These are phyloP conservation scores for Perithous albicinctus DNA, from an alignment of 2,888 invertebrate genomes.

Conservation along the genomic window DNA sequence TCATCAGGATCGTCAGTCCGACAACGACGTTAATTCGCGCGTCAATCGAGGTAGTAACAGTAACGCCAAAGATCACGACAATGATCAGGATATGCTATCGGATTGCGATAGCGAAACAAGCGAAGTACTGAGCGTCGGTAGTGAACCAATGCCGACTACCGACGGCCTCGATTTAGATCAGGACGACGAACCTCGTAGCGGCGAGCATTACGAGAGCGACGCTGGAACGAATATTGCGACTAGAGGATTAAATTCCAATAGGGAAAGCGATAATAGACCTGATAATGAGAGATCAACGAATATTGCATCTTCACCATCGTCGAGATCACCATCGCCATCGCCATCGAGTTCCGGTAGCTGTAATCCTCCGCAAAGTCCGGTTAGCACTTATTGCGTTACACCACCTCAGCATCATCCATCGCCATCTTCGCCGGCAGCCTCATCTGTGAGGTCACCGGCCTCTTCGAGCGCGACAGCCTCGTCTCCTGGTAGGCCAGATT, in stretches of 20 bases:
- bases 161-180: slow-evolving; percentile 67
- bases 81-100: slow-evolving; percentile 73
- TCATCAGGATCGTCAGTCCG: slow-evolving; percentile 53
- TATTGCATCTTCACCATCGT: slow-evolving; percentile 68
- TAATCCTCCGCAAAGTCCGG: slow-evolving; percentile 74
- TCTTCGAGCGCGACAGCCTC: slow-evolving; percentile 81
- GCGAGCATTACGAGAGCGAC: slow-evolving; percentile 73
- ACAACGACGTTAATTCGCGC: slow-evolving; percentile 69
- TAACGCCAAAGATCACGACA: slow-evolving; percentile 62
- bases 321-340: slow-evolving; percentile 77
- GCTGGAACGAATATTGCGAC: slow-evolving; percentile 74
- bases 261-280: slow-evolving; percentile 67
- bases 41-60: slow-evolving; percentile 62
- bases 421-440: slow-evolving; percentile 80
- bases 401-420: slow-evolving; percentile 79
- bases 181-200: slow-evolving; percentile 70
- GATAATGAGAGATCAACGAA: slow-evolving; percentile 27
- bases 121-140: slow-evolving; percentile 93
- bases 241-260: slow-evolving; percentile 71
- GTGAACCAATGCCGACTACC: slow-evolving; percentile 87
- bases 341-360: slow-evolving; percentile 81
- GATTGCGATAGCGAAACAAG: slow-evolving; percentile 87
- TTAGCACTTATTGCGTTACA: slow-evolving; percentile 72
- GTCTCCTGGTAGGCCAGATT: slow-evolving; percentile 80
- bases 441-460: slow-evolving; percentile 82